Base-by-base conservation (phyloP, 2,888 invertebrate genomes). In the Fabriciana adippe region DNA sequence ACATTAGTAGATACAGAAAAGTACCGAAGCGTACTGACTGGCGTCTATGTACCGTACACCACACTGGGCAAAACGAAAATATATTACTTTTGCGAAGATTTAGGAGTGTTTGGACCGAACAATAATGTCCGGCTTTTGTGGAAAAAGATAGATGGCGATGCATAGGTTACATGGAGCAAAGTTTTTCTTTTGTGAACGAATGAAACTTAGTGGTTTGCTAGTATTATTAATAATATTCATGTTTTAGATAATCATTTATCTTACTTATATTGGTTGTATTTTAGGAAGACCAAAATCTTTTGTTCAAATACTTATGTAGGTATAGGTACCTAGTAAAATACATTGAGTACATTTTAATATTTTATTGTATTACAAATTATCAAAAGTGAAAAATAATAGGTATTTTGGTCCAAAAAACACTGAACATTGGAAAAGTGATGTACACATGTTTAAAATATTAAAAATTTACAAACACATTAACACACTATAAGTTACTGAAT, bases 61-160 rank as follows among this genome's bases (percentile, higher is more conserved):
- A 86, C 91, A 89, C 85, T 88, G 91, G 87, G 89, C 90, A 93
- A 93, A 93, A 93, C 92, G 93, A 93, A 93, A 91, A 93, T 93
- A 93, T 93, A 93, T 93, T 92, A 91, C 93, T 93, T 89, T 91
- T 89, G 89, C 90, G 89, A 92, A 93, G 93, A 93, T 93, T 93
- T 93, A 93, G 86, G 92, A 91, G 92, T 92, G 92, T 92, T 93
- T 92, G 92, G 93, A 93, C 93, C 93, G 92, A 92, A 93, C 93
- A 93, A 93, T 93, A 93, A 93, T 93, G 93, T 93, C 93, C 93
- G 86, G 93, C 93, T 92, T 93, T 93, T 93, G 93, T 93, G 90
- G 91, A 92, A 90, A 92, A 90, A 93, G 93, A 93, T 92, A 92
- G 87, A 93, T 93, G 90, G 92, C 89, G 84, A 87, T 92, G 92